Evolutionary conservation across 2,113 vertebrate species (phyloP).

Genomic region (Dipodomys ordii): DNA sequence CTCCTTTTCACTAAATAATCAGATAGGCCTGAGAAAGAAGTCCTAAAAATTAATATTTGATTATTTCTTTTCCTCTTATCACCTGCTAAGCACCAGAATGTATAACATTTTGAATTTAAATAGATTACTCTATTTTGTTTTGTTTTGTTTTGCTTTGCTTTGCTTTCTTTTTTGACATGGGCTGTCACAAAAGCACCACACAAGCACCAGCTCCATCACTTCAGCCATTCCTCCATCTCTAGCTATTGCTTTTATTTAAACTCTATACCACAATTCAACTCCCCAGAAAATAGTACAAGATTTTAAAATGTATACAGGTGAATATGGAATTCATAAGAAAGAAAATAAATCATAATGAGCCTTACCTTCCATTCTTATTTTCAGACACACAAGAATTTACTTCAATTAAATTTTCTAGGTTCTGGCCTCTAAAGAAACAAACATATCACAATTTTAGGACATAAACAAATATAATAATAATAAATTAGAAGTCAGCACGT

Average conservation of each 20-base stretch:
- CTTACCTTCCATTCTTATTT: slow-evolving; percentile 80
- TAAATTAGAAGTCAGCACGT: not conserved
- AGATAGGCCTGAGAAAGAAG: slow-evolving; percentile 32
- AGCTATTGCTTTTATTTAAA: slow-evolving; percentile 17
- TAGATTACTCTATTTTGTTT: not conserved
- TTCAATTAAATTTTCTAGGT: slow-evolving; percentile 66
- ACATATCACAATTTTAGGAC: slow-evolving; percentile 5
- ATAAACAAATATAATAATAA: slow-evolving; percentile 15
- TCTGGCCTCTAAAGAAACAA: slow-evolving; percentile 50
- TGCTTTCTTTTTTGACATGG: too few relatives aligned
- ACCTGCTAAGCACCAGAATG: not conserved
- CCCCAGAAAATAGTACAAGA: slow-evolving; percentile 2
- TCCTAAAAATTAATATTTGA: slow-evolving; percentile 40
- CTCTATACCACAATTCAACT: not conserved
- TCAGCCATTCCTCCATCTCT: too few relatives aligned
- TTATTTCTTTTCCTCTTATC: not conserved
- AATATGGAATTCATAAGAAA: slow-evolving; percentile 5
- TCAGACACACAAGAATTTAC: slow-evolving; percentile 67
- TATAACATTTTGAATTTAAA: not conserved
- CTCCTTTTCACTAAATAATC: slow-evolving; percentile 48
- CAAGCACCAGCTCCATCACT: too few relatives aligned
- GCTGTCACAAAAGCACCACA: too few relatives aligned
- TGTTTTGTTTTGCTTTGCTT: too few relatives aligned
- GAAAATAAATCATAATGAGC: slow-evolving; percentile 5
- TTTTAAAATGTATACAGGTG: not conserved